Percentiles rank a stretch among this genome's conserved stretches.
phyloP scores from a whole-genome alignment of 1,140 invertebrate species.

The Drosophila hydei region DNA sequence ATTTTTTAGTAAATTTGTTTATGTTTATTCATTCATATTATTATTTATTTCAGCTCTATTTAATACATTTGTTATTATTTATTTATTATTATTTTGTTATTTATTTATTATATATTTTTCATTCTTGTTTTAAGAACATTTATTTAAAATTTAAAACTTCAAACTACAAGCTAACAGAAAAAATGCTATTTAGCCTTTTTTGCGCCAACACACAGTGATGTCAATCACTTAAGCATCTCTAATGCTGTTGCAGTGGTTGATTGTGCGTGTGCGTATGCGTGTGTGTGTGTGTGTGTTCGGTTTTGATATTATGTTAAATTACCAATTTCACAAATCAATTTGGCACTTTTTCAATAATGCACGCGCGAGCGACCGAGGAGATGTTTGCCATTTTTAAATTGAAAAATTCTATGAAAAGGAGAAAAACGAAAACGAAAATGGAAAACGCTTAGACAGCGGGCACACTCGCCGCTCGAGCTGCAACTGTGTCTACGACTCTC shows the following conservation, averaged over 20 bases:
- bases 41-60: too few species aligned
- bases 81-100: too few species aligned
- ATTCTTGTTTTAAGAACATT: too few species aligned
- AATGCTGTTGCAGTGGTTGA: constrained; percentile 1
- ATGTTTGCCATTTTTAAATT: constrained; percentile 60
- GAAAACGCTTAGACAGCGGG: constrained; percentile 60
- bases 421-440: background rate
- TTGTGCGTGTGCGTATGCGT: constrained; percentile 2
- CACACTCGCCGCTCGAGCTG: constrained; percentile 34
- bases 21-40: too few species aligned
- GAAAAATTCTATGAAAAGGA: constrained; percentile 57
- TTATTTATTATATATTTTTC: too few species aligned
- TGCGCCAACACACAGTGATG: background rate
- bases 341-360: constrained; percentile 49
- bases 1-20: too few species aligned
- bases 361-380: constrained; percentile 11
- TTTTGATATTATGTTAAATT: constrained; percentile 55
- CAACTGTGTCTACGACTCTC: background rate
- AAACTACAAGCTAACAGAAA: too few species aligned
- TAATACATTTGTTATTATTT: too few species aligned
- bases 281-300: background rate
- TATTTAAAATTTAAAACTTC: too few species aligned
- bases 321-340: constrained; percentile 58
- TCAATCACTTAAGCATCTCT: constrained; percentile 19
- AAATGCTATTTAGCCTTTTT: background rate